phyloP scores from a whole-genome alignment of 1,140 invertebrate species.

The Listronotus bonariensis region DNA sequence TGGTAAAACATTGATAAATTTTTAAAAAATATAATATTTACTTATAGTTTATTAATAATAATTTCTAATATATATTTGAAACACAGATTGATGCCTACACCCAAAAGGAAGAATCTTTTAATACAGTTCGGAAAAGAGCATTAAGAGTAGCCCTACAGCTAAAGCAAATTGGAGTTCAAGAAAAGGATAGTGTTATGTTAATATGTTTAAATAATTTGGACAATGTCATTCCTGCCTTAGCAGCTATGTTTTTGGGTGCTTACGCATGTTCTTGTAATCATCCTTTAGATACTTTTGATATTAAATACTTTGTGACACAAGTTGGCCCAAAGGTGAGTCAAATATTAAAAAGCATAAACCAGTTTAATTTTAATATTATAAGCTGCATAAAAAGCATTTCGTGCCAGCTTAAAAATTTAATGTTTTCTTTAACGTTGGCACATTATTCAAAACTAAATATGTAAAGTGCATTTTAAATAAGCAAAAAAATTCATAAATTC shows the following conservation, averaged over 20 bases:
- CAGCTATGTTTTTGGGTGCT: slow-evolving; percentile 57
- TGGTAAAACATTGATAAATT: too few relatives aligned
- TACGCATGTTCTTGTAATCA: slow-evolving; percentile 27
- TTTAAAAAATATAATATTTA: too few relatives aligned
- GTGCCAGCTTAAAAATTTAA: too few relatives aligned
- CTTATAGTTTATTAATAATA: too few relatives aligned
- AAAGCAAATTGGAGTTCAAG: slow-evolving; percentile 54
- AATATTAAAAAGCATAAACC: too few relatives aligned
- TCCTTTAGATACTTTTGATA: slow-evolving; percentile 15
- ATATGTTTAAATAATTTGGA: slow-evolving; percentile 58
- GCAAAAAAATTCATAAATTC: too few relatives aligned
- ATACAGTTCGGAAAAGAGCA: slow-evolving; percentile 52
- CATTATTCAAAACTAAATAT: too few relatives aligned
- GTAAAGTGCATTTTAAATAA: too few relatives aligned
- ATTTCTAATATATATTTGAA: too few relatives aligned
- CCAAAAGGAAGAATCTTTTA: slow-evolving; percentile 55
- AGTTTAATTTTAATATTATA: too few relatives aligned
- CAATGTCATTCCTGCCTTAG: slow-evolving; percentile 57
- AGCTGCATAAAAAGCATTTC: too few relatives aligned
- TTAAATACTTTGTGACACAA: neutral
- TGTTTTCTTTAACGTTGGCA: too few relatives aligned
- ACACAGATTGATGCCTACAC: slow-evolving; percentile 60
- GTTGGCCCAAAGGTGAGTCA: slow-evolving; percentile 5
- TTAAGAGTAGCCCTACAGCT: slow-evolving; percentile 57
- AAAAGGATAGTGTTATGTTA: slow-evolving; percentile 56